Percentiles rank a stretch among this genome's conserved stretches.
Evolutionary conservation across 2,113 vertebrate species (phyloP).

Genomic region (Apus apus): DNA sequence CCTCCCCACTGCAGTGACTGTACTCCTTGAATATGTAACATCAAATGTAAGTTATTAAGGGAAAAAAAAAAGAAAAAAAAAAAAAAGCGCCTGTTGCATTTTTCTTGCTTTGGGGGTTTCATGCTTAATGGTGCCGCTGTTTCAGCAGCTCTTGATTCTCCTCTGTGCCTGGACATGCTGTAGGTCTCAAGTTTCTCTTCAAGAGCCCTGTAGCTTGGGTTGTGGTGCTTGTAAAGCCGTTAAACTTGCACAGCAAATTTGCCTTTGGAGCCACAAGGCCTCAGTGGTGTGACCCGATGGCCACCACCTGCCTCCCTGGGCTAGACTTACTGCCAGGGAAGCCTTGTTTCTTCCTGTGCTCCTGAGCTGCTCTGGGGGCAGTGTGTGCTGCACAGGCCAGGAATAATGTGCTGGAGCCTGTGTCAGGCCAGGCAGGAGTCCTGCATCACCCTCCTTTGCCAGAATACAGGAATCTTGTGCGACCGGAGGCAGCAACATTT

Average conservation of each 20-base stretch:
- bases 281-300: too few relatives aligned
- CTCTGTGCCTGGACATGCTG: background rate
- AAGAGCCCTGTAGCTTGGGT: background rate
- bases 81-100: fast-evolving
- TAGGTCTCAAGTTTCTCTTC: background rate
- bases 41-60: background rate
- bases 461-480: background rate
- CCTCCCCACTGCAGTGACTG: fast-evolving
- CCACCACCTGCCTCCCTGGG: background rate
- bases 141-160: background rate
- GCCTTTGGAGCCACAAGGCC: background rate
- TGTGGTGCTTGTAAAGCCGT: background rate
- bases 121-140: background rate
- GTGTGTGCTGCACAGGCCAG: fast-evolving
- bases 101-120: background rate
- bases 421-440: background rate
- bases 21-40: background rate
- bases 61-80: background rate
- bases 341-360: background rate
- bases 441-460: background rate
- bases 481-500: background rate
- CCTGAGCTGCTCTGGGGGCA: fast-evolving
- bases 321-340: background rate
- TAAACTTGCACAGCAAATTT: background rate
- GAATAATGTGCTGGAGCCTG: background rate